Base-by-base conservation (phyloP, 2,888 invertebrate species). In the Tanytarsus gracilentus region DNA sequence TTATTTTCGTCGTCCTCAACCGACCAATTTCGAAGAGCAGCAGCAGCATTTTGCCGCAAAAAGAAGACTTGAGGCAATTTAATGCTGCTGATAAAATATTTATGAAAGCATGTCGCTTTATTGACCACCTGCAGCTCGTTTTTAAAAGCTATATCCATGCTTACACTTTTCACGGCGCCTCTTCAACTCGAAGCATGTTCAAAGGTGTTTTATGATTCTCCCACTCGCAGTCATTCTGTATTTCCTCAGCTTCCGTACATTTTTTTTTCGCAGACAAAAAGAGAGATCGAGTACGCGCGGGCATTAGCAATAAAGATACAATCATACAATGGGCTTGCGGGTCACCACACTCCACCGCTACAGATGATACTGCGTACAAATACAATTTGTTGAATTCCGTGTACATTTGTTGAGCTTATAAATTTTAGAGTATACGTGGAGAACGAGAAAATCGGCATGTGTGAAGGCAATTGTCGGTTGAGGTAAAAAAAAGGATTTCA, bases 121-220 rank as follows among this genome's bases (percentile, higher is more conserved):
- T 56, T 56, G 55, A 56, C 55, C 55, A 56, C 55, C 55, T 56
- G 55, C 55, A 56, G 55, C 55, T 26, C 55, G 39, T 44, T 56
- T 56, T 26, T 40, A 56, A 39, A 23, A 56, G 55, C 55, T 56
- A n/a, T n/a, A 44, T 44, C 21, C 18, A 44, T 44, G 44, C 44
- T 33, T n/a, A 23, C 11, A 44, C 44, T 44, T 44, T 44, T 44
- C 21, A 21, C 44, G 23, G 16, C 21, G 11, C 44, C 21, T 44
- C 23, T 44, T 36, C 36, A n/a, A 23, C 18, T 44, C 14, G 16
- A 36, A 36, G 40, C 44, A 44, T 44, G 44, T 44, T 44, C 44
- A 21, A 44, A 44, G 44, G 44, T 44, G 21, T 44, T 44, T 44
- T 44, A 44, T 44, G 44, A 44, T 44, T 18, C 18, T 23, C 18